phyloP scores from a whole-genome alignment of 2,888 invertebrate genomes.

The Drosophila mayaguana region DNA sequence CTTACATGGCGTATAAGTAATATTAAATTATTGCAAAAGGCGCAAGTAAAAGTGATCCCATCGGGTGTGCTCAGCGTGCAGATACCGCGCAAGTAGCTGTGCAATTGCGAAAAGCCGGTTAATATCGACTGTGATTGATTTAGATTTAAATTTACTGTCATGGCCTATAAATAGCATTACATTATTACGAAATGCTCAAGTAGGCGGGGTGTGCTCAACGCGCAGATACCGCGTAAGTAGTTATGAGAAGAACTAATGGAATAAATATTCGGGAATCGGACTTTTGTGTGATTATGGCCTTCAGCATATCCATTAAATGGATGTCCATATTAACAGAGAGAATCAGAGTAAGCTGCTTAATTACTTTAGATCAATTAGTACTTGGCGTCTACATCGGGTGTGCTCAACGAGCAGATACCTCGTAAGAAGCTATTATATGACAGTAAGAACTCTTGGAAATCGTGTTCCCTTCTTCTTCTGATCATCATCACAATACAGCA shows the following conservation, averaged over 20 bases:
- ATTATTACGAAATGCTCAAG: constrained; percentile 42
- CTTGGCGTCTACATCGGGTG: neutral
- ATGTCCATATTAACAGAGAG: too few relatives aligned
- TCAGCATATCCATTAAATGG: too few relatives aligned
- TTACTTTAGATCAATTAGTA: too few relatives aligned
- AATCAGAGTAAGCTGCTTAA: too few relatives aligned
- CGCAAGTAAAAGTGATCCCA: constrained; percentile 1
- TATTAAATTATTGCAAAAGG: constrained; percentile 62
- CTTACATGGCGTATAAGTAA: constrained; percentile 78
- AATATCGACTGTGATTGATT: neutral
- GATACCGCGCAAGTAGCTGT: neutral
- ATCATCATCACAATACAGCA: neutral
- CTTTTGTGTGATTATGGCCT: too few relatives aligned
- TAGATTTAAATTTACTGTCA: too few relatives aligned
- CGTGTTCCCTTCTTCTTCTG: neutral
- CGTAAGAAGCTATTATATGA: neutral
- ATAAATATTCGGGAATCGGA: neutral
- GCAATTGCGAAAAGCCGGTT: neutral
- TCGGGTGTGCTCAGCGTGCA: neutral
- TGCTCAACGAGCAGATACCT: neutral
- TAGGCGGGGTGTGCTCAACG: neutral
- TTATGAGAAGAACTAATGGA: neutral
- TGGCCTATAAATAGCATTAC: constrained; percentile 21
- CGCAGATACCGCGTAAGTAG: neutral
- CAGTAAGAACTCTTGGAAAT: neutral